Base-by-base conservation (phyloP, 2,113 vertebrate species). In the Cairina moschata region DNA sequence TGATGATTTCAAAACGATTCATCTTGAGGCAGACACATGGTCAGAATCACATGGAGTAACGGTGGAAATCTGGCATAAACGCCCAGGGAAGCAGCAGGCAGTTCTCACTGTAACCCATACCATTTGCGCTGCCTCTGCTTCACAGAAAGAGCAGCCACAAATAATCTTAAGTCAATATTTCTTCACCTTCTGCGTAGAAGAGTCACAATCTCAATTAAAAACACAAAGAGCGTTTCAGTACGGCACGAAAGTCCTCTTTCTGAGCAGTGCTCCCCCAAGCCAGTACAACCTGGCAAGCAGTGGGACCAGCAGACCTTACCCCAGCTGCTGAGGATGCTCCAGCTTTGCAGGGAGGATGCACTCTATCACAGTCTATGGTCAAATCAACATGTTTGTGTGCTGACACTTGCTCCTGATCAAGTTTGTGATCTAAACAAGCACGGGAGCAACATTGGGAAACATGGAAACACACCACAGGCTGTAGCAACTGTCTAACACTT, bases 361-460 rank as follows among this genome's bases (percentile, higher is more conserved):
- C 32, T 2, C 0, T 6, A 48, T 2, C 3, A 3, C 23, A 6
- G 0, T 1, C 40, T 38, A 14, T 1, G 2, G 29, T 42, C 4
- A 2, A 46, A n/a, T 69, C 86, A 67, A 46, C 42, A 82, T 32
- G 36, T 36, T 6, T 0, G 0, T 4, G 8, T 1, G 5, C 40
- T 83, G 13, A 22, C 8, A 13, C n/a, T 48, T 85, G 66, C 28
- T 90, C 63, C 76, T 32, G 29, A 83, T 32, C 67, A 72, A 56
- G 78, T 42, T 2, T 26, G 36, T 6, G 3, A 76, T 44, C 68
- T 62, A 6, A 69, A 88, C 46, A 63, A 17, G 13, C 3, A 26
- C 0, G 29, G 11, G 22, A 42, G 8, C 0, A 2, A 32, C 17
- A 48, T 23, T 25, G 16, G 74, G 32, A 62, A 60, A 28, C 36